These are phyloP conservation scores for Melanotus villosus DNA, from an alignment of 2,888 invertebrate genomes.

Conservation along the genomic window DNA sequence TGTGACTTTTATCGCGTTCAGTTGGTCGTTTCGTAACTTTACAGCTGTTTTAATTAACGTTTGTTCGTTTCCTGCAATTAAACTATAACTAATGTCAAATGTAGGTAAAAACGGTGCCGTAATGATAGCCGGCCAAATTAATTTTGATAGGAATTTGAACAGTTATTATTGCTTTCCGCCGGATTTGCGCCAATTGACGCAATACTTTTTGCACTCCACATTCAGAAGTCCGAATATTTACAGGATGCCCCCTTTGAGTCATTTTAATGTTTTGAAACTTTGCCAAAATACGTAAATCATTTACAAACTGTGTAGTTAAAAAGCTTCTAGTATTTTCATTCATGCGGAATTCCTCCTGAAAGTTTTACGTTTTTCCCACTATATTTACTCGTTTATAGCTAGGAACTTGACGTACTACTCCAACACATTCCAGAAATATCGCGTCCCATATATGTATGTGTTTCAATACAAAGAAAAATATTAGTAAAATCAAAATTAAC, in stretches of 20 bases:
- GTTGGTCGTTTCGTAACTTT: constrained; percentile 6
- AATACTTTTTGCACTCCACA: neutral
- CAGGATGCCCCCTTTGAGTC: neutral
- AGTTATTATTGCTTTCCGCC: neutral
- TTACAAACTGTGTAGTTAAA: constrained; percentile 6
- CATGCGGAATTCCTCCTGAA: neutral
- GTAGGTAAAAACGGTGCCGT: neutral
- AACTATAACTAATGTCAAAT: neutral
- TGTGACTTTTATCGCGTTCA: constrained; percentile 8
- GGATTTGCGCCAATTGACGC: neutral
- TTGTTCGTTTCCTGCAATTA: neutral
- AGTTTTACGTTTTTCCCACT: neutral
- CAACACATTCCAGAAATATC: too few species aligned
- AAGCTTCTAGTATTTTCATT: neutral
- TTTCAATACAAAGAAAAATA: too few species aligned
- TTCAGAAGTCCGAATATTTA: neutral
- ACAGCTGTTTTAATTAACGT: constrained; percentile 44
- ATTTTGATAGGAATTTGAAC: neutral
- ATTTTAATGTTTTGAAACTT: neutral
- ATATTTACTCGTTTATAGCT: too few species aligned
- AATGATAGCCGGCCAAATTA: neutral
- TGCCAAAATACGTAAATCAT: neutral
- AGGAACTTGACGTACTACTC: too few species aligned
- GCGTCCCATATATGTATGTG: too few species aligned
- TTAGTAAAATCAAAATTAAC: too few species aligned